phyloP scores from a whole-genome alignment of 2,113 vertebrate genomes.

The Larimichthys crocea region DNA sequence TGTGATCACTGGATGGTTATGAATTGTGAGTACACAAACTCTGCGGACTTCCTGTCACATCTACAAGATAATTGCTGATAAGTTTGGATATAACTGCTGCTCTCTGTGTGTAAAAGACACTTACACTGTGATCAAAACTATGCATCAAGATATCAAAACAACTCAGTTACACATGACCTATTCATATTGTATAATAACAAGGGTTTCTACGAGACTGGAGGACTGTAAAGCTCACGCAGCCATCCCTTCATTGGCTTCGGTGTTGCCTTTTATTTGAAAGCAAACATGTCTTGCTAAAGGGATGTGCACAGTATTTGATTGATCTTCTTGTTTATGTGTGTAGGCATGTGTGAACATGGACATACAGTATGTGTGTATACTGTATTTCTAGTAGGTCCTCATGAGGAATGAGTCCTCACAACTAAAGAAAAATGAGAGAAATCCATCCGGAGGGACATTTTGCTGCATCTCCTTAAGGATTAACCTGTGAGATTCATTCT shows the following conservation, averaged over 20 bases:
- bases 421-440: conserved; percentile 14
- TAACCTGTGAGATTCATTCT: neutral
- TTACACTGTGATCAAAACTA: conserved; percentile 40
- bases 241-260: conserved; percentile 32
- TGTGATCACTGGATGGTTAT: conserved; percentile 4
- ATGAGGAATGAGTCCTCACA: neutral
- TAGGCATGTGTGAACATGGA: conserved; percentile 20
- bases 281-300: conserved; percentile 12
- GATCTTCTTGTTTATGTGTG: conserved; percentile 18
- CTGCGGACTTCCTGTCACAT: conserved; percentile 26
- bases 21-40: neutral
- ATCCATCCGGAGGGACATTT: neutral
- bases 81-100: neutral
- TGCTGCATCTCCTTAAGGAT: neutral
- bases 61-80: conserved; percentile 10
- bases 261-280: conserved; percentile 34
- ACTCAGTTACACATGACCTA: conserved; percentile 12
- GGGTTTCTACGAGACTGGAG: neutral
- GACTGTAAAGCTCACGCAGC: conserved; percentile 8
- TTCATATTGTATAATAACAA: conserved; percentile 22
- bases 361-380: neutral
- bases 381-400: neutral
- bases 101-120: conserved; percentile 15
- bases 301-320: conserved; percentile 19
- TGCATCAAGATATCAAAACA: conserved; percentile 43